Conservation (phyloP, 2,113 vertebrate species). For the Chlorocebus sabaeus region DNA sequence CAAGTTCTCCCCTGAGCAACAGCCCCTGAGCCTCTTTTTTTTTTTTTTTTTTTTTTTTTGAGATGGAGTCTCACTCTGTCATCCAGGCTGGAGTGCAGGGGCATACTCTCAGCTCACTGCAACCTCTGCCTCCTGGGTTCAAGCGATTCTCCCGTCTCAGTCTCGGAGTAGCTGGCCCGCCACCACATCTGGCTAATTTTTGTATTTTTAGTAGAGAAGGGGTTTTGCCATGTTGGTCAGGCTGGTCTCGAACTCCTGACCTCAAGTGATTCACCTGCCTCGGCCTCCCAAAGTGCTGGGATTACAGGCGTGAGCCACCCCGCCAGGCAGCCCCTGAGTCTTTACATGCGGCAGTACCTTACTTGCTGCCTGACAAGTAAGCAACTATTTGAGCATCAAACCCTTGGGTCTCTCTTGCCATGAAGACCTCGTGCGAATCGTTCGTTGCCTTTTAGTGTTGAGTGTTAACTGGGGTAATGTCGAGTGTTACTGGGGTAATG, state of each 20-base stretch:
- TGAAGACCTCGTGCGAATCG: accelerated
- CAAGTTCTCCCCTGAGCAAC: not conserved
- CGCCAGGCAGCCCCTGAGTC: not conserved
- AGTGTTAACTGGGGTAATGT: not conserved
- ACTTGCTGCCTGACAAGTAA: not conserved
- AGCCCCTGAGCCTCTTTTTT: not conserved
- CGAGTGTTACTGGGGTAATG: not conserved
- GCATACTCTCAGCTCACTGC: not conserved
- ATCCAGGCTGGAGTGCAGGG: not conserved
- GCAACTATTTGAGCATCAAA: not conserved
- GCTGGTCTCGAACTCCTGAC: not conserved
- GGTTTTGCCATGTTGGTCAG: not conserved
- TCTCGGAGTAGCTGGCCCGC: not conserved
- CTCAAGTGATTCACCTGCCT: not conserved
- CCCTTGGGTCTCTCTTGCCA: not conserved
- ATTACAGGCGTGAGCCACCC: not conserved
- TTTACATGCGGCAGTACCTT: too few relatives aligned
- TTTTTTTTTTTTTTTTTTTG: not conserved
- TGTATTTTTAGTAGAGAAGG: not conserved
- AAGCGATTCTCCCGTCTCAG: not conserved
- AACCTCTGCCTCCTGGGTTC: not conserved
- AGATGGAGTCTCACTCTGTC: not conserved
- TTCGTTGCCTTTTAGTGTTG: not conserved
- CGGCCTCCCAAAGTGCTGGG: not conserved
- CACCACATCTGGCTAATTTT: not conserved